A percentile compares a stretch with the other conserved stretches of the same genome.
Evolutionary conservation across 2,888 invertebrate species (phyloP).

Genomic region (Cephus pygmeus): DNA sequence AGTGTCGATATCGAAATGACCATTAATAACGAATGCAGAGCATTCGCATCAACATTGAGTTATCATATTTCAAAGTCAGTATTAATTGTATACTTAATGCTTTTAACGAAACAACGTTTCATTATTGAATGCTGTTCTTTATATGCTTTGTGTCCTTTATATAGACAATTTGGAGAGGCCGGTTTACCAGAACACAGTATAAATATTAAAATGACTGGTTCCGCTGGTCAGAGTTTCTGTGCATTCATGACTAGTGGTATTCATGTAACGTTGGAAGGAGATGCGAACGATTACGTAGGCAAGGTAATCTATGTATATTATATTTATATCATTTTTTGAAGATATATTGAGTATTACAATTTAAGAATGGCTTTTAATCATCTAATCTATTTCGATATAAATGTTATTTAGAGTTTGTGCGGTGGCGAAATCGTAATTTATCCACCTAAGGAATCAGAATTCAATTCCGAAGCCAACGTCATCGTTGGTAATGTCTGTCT

Average conservation of each 20-base stretch:
- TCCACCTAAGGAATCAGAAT: slow-evolving; percentile 87
- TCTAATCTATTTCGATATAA: slow-evolving; percentile 13
- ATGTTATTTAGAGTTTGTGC: slow-evolving; percentile 79
- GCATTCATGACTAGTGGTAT: slow-evolving; percentile 95
- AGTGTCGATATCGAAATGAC: slow-evolving; percentile 79
- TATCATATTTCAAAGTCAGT: slow-evolving; percentile 93
- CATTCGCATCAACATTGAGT: slow-evolving; percentile 93
- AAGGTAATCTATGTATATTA: slow-evolving; percentile 67
- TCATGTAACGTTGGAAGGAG: slow-evolving; percentile 91
- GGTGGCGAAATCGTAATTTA: slow-evolving; percentile 94
- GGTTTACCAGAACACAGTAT: slow-evolving; percentile 87
- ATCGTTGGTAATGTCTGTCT: slow-evolving; percentile 98
- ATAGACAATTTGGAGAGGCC: slow-evolving; percentile 85
- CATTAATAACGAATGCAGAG: slow-evolving; percentile 92
- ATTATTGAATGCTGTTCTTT: slow-evolving; percentile 9
- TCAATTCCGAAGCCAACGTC: slow-evolving; percentile 93
- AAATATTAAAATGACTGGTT: slow-evolving; percentile 86
- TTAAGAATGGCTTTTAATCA: neutral
- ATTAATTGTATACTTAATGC: neutral
- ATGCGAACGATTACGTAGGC: slow-evolving; percentile 98
- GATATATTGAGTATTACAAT: neutral
- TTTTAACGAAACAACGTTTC: neutral
- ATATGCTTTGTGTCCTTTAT: slow-evolving; percentile 2
- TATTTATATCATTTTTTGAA: slow-evolving; percentile 2
- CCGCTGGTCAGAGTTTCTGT: slow-evolving; percentile 99